Evolutionary conservation across 2,888 invertebrate species (phyloP), one percentile per base, ranked within the genome.

Genomic region (Onthophagus sagittarius): DNA sequence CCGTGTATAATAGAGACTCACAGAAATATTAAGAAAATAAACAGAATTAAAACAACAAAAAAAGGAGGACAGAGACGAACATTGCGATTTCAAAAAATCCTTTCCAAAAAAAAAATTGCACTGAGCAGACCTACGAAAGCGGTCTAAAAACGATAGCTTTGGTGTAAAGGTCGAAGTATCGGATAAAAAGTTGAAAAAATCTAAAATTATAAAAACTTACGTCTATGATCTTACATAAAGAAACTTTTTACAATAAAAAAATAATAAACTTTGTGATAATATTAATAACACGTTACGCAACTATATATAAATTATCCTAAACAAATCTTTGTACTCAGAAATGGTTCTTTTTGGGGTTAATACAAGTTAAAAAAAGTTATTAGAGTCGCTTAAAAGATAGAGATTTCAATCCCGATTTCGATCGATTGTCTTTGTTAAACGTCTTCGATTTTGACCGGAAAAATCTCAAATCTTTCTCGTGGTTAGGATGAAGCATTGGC

Each of bases 401-500:
- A 31, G 76, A 74, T 15, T 75, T 69, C 5, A 72, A 15, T 3
- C 62, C 71, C 7, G 72, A 70, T 69, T 75, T 77, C 33, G 62
- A 70, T 53, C 75, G 74, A 31, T 74, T 75, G 14, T 76, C 79
- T 73, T 88, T 88, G 78, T 89, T 90, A 90, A 90, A 91, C 69
- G 92, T 92, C 84, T 93, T 94, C 78, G 93, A 91, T 83, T 94
- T 93, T 79, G 89, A 89, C 64, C 95, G 89, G 83, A 94, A 96
- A 77, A 89, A 89, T 71, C 89, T 88, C 72, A 96, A 87, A 75
- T 93, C 91, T 2, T 89, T 89, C 74, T 90, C 89, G 83, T 94
- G 93, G 70, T 89, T 89, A 0, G 95, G 94, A 83, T 98, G 93
- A 75, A 92, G 82, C 98, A 98, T 98, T 72, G 94, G 92, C 62